Base-by-base conservation (phyloP, 2,113 vertebrate genomes). In the Austrofundulus limnaeus region DNA sequence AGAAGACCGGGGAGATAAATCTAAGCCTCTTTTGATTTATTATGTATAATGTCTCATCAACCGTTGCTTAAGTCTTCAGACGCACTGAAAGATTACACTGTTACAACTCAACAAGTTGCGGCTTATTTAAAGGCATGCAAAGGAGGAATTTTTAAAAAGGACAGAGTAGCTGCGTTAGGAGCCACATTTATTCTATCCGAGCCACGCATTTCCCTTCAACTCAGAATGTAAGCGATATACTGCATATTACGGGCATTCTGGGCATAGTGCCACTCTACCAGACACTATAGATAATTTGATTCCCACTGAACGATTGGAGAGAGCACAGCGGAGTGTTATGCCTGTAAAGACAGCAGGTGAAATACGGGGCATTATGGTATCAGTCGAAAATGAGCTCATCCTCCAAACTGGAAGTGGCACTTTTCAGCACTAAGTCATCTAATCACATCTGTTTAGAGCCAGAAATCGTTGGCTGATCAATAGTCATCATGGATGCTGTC, bases 41-140 rank as follows among this genome's bases (percentile, higher is more conserved):
- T 84, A 87, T 86, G 81, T 74, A 89, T 89, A 84, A 90, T 78
- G 84, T 85, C 86, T 89, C 85, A 89, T 89, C 86, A 89, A 80
- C 79, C 63, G 24, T 85, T 85, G 84, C 79, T 85, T 80, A 81
- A 78, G 74, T 84, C 76, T 84, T 80, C 57, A 77, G 79, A 86
- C 81, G 70, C 77, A 70, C 65, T 72, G 75, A 85, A 74, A 85
- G 83, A 81, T 84, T 71, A 85, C 81, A 64, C 77, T 55, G 76
- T 80, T 77, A 81, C 65, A 75, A 71, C 57, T 77, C 75, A 70
- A 86, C 66, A 83, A 85, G 70, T 62, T 65, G 61, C 37, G 72
- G 65, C 77, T 67, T 77, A 78, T 86, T 83, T 83, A 76, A 78
- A 74, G 41, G 61, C 46, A 1, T 66, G 50, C 64, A 63, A 78